phyloP scores from a whole-genome alignment of 92 coral and sea anemone genomes.

The Anthopleura xanthogrammica region DNA sequence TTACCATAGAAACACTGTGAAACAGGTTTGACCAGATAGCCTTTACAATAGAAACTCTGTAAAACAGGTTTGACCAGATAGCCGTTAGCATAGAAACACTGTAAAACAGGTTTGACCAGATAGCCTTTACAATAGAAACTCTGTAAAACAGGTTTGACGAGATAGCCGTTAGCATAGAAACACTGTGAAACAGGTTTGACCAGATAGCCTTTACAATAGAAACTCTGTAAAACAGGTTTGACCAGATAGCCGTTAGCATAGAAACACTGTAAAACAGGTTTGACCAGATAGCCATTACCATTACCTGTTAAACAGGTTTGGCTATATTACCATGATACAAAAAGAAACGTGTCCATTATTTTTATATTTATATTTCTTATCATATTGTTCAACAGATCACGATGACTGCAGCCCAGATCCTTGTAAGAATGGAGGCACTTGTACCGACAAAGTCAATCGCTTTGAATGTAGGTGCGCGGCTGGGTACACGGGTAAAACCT shows the following conservation, averaged over 20 bases:
- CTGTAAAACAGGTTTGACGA: not conserved
- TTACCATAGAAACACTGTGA: not conserved
- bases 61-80: not conserved
- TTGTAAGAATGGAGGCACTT: conserved; percentile 6
- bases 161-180: not conserved
- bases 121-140: not conserved
- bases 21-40: not conserved
- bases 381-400: not conserved
- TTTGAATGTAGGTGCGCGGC: not conserved
- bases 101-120: not conserved
- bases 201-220: not conserved
- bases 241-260: not conserved
- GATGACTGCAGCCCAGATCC: conserved; percentile 5
- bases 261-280: not conserved
- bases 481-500: not conserved
- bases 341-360: no score
- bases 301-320: not conserved
- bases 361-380: not conserved
- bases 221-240: not conserved
- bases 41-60: not conserved
- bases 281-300: not conserved
- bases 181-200: not conserved
- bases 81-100: not conserved
- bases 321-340: not conserved
- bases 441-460: not conserved